These are phyloP conservation scores for Catonia carolina DNA, from an alignment of 2,888 invertebrate species.

Conservation along the genomic window DNA sequence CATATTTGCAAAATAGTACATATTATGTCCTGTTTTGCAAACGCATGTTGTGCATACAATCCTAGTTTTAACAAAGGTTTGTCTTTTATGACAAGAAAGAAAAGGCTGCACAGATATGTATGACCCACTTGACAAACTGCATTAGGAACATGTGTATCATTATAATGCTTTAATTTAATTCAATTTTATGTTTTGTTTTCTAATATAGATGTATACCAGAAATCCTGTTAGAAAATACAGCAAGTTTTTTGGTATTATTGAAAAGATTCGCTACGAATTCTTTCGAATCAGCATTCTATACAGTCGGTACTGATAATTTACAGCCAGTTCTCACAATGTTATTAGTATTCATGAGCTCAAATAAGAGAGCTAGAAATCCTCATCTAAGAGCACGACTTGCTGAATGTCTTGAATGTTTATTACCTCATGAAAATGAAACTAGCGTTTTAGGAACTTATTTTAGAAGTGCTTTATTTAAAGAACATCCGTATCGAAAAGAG, in stretches of 20 bases:
- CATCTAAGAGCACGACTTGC: constrained; percentile 86
- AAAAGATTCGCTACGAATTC: constrained; percentile 51
- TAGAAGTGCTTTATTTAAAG: constrained; percentile 62
- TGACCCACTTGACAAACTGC: too few species aligned
- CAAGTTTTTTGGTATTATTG: constrained; percentile 66
- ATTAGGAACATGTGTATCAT: too few species aligned
- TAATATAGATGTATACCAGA: constrained; percentile 74
- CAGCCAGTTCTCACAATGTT: constrained; percentile 70
- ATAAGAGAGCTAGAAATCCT: constrained; percentile 73
- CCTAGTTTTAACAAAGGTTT: too few species aligned
- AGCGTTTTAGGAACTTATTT: constrained; percentile 50
- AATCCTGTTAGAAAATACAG: constrained; percentile 80
- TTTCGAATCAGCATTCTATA: constrained; percentile 62
- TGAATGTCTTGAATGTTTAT: constrained; percentile 77
- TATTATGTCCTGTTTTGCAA: too few species aligned
- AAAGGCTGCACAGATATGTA: too few species aligned
- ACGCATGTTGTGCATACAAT: too few species aligned
- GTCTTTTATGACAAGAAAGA: too few species aligned
- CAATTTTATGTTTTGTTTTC: too few species aligned
- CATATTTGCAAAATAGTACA: too few species aligned
- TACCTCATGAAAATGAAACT: constrained; percentile 63
- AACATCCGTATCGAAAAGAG: constrained; percentile 65
- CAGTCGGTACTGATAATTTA: constrained; percentile 47
- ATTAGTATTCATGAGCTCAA: constrained; percentile 80
- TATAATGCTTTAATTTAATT: too few species aligned